These are phyloP conservation scores for Eudemis profundana DNA, from an alignment of 2,888 invertebrate genomes.

Conservation along the genomic window DNA sequence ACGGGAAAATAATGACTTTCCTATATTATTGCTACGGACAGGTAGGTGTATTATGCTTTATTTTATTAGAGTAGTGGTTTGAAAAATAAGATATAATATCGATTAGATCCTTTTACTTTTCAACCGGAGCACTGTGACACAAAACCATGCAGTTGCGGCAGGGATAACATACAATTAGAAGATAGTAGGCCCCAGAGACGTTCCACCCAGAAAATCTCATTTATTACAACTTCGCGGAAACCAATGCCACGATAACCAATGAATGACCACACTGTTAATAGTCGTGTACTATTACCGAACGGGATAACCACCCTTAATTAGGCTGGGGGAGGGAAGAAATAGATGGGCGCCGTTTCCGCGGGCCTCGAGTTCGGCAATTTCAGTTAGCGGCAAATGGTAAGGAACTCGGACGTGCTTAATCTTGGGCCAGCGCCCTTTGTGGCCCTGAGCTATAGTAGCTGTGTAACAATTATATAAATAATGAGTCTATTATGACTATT, in stretches of 20 bases:
- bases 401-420: constrained; percentile 59
- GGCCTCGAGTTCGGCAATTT: constrained; percentile 66
- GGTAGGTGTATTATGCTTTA: neutral
- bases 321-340: constrained; percentile 54
- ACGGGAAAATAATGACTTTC: constrained; percentile 24
- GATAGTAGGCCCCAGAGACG: no score
- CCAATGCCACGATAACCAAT: constrained; percentile 36
- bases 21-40: neutral
- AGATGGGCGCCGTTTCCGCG: constrained; percentile 60
- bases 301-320: constrained; percentile 66
- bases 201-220: neutral
- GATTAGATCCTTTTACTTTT: no score
- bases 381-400: constrained; percentile 64
- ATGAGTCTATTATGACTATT: constrained; percentile 32
- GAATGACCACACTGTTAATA: constrained; percentile 42
- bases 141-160: no score
- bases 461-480: constrained; percentile 33
- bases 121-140: no score
- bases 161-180: no score
- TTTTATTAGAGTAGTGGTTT: no score
- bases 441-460: constrained; percentile 7
- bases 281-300: constrained; percentile 51
- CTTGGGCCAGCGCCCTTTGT: constrained; percentile 47
- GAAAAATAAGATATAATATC: no score
- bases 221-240: constrained; percentile 13